phyloP scores from a whole-genome alignment of 2,888 invertebrate genomes.

The Oscheius sp. region DNA sequence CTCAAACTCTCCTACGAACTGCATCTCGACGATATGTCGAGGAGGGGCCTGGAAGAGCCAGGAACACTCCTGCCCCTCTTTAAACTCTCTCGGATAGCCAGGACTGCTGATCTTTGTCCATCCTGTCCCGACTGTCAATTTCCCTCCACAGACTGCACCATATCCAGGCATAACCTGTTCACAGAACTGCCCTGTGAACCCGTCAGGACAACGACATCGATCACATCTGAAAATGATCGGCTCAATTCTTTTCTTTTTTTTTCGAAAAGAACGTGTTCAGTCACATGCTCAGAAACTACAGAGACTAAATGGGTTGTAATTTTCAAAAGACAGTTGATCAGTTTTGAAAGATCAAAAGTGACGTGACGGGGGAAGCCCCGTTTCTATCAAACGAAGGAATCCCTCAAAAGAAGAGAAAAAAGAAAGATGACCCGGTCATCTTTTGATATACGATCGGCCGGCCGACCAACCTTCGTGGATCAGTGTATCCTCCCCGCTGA shows the following conservation, averaged over 20 bases:
- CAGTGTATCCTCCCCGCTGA: conserved; percentile 70
- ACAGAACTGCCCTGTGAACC: conserved; percentile 69
- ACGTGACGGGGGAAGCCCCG: too few species aligned
- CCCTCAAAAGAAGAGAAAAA: neutral
- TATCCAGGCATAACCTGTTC: conserved; percentile 70
- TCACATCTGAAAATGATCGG: conserved; percentile 47
- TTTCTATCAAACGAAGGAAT: neutral
- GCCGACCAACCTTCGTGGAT: conserved; percentile 60
- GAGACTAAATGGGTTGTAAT: too few species aligned
- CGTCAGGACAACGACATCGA: conserved; percentile 70
- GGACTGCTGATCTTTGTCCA: conserved; percentile 66
- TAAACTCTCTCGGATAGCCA: conserved; percentile 68
- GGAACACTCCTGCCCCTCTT: conserved; percentile 70
- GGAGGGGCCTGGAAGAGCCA: conserved; percentile 69
- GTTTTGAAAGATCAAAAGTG: too few species aligned
- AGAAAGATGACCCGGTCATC: conserved; percentile 14
- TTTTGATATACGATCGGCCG: conserved; percentile 16
- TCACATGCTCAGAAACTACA: too few species aligned
- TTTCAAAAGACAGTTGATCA: too few species aligned
- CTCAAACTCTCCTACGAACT: conserved; percentile 69
- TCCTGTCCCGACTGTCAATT: conserved; percentile 22
- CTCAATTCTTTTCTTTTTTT: neutral
- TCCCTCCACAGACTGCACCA: conserved; percentile 69
- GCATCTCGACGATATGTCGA: conserved; percentile 67
- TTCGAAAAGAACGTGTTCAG: too few species aligned